Conservation (phyloP, 2,888 invertebrate genomes). For the Brenthis daphne region DNA sequence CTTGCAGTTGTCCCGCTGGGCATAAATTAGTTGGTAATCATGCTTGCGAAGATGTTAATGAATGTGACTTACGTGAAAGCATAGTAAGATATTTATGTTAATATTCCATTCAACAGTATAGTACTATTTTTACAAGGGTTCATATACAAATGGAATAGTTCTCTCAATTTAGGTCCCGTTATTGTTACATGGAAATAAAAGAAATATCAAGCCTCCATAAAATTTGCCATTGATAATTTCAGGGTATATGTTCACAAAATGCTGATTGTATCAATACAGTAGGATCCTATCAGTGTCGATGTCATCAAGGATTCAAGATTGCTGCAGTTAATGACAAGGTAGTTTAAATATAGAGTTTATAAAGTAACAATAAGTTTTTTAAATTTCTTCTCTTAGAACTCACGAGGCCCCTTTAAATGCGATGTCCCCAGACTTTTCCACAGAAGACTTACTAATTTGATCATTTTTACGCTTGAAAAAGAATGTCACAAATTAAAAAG, state of each 20-base stretch:
- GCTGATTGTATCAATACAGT: constrained; percentile 75
- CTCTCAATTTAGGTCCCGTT: no score
- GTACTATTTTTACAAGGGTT: background rate
- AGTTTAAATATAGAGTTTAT: constrained; percentile 12
- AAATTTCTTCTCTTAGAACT: no score
- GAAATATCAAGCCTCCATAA: background rate
- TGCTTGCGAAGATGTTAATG: constrained; percentile 92
- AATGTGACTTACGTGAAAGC: constrained; percentile 80
- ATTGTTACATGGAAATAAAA: no score
- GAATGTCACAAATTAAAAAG: no score
- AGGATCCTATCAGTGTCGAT: constrained; percentile 75
- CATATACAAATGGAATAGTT: background rate
- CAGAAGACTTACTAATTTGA: no score
- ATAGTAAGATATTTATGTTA: constrained; percentile 26
- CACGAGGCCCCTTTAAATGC: no score
- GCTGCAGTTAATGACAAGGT: constrained; percentile 76
- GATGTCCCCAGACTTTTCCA: no score
- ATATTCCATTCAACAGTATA: background rate
- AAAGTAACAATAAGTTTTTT: background rate
- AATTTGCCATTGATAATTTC: constrained; percentile 23
- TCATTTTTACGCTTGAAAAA: no score
- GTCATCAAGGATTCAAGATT: constrained; percentile 68
- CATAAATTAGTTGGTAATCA: constrained; percentile 79
- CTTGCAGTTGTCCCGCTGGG: constrained; percentile 89
- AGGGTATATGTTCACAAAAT: constrained; percentile 71